These are phyloP conservation scores for Mastomys coucha DNA, from an alignment of 2,113 vertebrate species.

Conservation along the genomic window DNA sequence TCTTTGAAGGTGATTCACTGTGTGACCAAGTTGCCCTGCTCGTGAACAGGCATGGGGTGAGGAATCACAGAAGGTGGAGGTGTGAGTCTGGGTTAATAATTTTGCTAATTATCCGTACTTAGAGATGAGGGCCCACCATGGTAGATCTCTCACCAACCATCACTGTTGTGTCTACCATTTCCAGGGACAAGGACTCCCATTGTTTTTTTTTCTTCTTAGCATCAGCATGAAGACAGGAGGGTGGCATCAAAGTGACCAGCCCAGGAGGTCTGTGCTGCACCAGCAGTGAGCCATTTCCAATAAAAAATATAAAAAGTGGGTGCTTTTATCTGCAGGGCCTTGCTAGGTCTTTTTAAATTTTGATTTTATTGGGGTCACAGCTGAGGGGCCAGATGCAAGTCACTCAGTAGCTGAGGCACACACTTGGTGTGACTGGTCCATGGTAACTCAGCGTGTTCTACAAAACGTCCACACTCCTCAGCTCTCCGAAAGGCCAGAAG, in stretches of 20 bases:
- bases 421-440: too few species aligned
- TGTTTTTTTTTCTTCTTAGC: neutral
- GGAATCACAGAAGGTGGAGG: accelerated
- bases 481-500: accelerated
- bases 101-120: too few species aligned
- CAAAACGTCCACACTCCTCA: accelerated
- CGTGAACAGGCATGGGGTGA: neutral
- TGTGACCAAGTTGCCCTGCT: neutral
- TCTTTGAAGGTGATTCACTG: neutral
- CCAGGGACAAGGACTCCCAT: neutral
- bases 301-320: too few species aligned
- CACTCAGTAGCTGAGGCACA: accelerated
- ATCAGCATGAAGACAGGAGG: neutral
- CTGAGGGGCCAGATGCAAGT: too few species aligned
- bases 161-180: neutral
- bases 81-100: neutral
- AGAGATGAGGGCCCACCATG: neutral
- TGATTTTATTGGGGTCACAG: neutral
- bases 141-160: neutral
- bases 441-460: neutral
- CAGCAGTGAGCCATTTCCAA: neutral
- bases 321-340: neutral
- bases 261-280: too few species aligned
- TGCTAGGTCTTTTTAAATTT: accelerated
- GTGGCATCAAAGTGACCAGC: neutral